A percentile compares a stretch with the other conserved stretches of the same genome.
Conservation (phyloP, 64 coral and sea anemone genomes). For the Dendrophyllia cribrosa region DNA sequence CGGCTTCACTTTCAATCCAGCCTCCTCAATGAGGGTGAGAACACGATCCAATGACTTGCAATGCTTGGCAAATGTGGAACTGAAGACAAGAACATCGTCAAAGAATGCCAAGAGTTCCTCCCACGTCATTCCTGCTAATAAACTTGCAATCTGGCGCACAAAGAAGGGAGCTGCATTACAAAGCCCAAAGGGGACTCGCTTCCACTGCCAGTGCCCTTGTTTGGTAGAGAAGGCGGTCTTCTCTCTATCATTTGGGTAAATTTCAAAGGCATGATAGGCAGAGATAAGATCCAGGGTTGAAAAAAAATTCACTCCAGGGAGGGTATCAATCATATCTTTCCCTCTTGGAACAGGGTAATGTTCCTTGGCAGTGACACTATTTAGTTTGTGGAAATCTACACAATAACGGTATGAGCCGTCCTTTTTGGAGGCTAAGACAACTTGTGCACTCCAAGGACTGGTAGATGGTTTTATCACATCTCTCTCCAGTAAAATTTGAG, state of each 20-base stretch:
- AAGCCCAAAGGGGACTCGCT: constrained; percentile 56
- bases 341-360: too few species aligned
- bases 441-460: too few species aligned
- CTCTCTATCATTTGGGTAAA: constrained; percentile 44
- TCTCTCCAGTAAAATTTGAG: too few species aligned
- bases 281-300: constrained; percentile 55
- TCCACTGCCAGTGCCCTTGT: constrained; percentile 44
- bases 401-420: too few species aligned
- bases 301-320: constrained; percentile 33
- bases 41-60: too few species aligned
- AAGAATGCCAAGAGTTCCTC: constrained; percentile 16
- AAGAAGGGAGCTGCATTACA: constrained; percentile 48
- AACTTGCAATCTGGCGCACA: constrained; percentile 23
- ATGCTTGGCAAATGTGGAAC: too few species aligned
- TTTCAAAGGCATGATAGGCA: background rate
- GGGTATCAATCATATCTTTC: background rate
- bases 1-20: too few species aligned
- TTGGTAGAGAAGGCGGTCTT: constrained; percentile 59
- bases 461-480: too few species aligned
- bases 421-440: too few species aligned
- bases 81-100: constrained; percentile 23
- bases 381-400: too few species aligned
- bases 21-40: too few species aligned
- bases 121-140: constrained; percentile 41
- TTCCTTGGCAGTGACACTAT: too few species aligned